A percentile compares a stretch with the other conserved stretches of the same genome.
These are phyloP conservation scores for Ochropacha duplaris DNA, from an alignment of 2,888 invertebrate genomes.

Conservation along the genomic window DNA sequence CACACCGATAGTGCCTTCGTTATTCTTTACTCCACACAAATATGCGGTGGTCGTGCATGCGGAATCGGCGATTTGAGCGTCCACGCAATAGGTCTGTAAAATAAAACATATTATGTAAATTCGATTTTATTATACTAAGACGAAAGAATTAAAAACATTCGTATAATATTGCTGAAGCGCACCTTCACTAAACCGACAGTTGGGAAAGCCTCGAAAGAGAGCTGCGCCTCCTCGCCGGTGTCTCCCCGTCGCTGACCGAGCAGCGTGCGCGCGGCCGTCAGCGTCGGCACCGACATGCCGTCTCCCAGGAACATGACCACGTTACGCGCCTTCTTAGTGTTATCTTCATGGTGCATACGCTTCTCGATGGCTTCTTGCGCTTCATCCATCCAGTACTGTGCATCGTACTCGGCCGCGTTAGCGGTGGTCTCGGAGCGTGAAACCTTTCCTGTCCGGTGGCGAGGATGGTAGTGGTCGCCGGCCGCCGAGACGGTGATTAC, in stretches of 20 bases:
- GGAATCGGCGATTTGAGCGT: slow-evolving; percentile 87
- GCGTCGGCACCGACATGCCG: slow-evolving; percentile 88
- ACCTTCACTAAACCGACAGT: slow-evolving; percentile 86
- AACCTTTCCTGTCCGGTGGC: background rate
- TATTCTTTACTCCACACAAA: slow-evolving; percentile 86
- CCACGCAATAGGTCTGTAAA: slow-evolving; percentile 81
- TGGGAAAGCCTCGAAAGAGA: slow-evolving; percentile 85
- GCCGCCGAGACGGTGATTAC: slow-evolving; percentile 4
- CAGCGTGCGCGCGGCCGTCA: slow-evolving; percentile 85
- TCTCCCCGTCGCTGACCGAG: slow-evolving; percentile 81
- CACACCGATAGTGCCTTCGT: slow-evolving; percentile 86
- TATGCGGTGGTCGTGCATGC: slow-evolving; percentile 88
- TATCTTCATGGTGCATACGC: slow-evolving; percentile 49
- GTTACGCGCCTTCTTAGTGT: slow-evolving; percentile 62
- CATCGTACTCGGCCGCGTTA: slow-evolving; percentile 25
- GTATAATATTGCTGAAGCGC: background rate
- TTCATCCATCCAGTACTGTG: slow-evolving; percentile 71
- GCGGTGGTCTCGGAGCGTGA: slow-evolving; percentile 1
- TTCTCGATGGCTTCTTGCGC: slow-evolving; percentile 65
- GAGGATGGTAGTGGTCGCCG: slow-evolving; percentile 18
- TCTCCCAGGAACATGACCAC: slow-evolving; percentile 89
- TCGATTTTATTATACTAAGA: too few relatives aligned
- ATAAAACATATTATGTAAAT: too few relatives aligned
- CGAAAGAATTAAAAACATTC: background rate
- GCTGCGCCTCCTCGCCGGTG: slow-evolving; percentile 83